Conservation (phyloP, 2,888 invertebrate species). For the Monochamus alternatus region DNA sequence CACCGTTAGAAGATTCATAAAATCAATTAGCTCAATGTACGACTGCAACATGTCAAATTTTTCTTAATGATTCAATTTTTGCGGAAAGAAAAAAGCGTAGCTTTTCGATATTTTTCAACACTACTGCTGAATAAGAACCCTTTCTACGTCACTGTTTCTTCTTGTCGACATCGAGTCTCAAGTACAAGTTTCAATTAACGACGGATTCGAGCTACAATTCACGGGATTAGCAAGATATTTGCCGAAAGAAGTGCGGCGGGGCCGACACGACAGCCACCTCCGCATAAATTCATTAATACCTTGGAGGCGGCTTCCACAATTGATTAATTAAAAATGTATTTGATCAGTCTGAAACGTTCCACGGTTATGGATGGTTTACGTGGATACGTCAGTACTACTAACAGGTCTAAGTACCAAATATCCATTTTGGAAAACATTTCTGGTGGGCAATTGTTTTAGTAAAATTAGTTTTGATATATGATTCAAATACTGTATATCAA, state of each 20-base stretch:
- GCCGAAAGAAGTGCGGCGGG: conserved; percentile 27
- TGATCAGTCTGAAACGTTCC: background rate
- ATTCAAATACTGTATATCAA: no score
- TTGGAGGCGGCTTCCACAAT: background rate
- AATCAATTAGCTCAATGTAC: background rate
- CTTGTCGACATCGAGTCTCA: conserved; percentile 27
- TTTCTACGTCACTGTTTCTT: conserved; percentile 18
- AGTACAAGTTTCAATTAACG: conserved; percentile 66
- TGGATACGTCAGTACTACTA: no score
- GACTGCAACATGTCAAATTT: background rate
- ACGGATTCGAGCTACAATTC: conserved; percentile 63
- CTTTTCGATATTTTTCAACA: no score
- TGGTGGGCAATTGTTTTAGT: no score
- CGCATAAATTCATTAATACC: conserved; percentile 21
- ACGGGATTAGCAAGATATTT: conserved; percentile 32
- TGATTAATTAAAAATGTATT: conserved; percentile 1
- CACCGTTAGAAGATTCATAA: background rate
- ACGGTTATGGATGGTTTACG: background rate
- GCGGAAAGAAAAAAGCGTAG: no score
- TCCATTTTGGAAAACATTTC: no score
- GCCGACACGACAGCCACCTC: background rate
- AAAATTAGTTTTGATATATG: no score
- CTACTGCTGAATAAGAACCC: background rate
- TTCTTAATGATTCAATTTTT: background rate
- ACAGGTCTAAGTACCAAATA: no score